Evolutionary conservation across 2,888 invertebrate genomes (phyloP).

Genomic region (Bellardia pandia): DNA sequence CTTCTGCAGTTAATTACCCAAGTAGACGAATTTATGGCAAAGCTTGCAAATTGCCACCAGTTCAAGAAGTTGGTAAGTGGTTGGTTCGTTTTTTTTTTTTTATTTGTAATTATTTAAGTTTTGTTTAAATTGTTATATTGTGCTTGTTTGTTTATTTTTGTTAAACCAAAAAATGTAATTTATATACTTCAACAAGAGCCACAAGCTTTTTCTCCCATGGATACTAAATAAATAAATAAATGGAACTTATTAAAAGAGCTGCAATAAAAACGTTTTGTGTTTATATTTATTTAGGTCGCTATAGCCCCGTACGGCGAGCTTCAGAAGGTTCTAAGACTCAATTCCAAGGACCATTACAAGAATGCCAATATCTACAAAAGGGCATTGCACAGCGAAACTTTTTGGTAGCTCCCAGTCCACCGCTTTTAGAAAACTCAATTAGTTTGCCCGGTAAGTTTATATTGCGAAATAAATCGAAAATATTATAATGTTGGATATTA

Average conservation of each 20-base stretch:
- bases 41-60: constrained; percentile 86
- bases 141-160: constrained; percentile 32
- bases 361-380: constrained; percentile 91
- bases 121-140: constrained; percentile 49
- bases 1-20: constrained; percentile 76
- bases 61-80: constrained; percentile 91
- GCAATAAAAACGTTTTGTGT: neutral
- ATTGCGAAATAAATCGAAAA: neutral
- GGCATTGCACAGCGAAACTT: constrained; percentile 84
- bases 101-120: constrained; percentile 45
- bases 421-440: constrained; percentile 84
- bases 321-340: constrained; percentile 88
- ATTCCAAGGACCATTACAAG: constrained; percentile 89
- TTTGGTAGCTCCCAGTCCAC: constrained; percentile 84
- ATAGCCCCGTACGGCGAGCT: constrained; percentile 95
- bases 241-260: neutral
- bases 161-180: neutral
- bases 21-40: constrained; percentile 81
- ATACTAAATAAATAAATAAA: neutral
- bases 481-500: neutral
- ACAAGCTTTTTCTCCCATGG: neutral
- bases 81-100: constrained; percentile 66
- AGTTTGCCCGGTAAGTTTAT: constrained; percentile 83
- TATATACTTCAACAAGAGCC: constrained; percentile 1
- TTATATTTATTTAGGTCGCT: constrained; percentile 85